Evolutionary conservation across 2,888 invertebrate species (phyloP).

Genomic region (Hydroisotoma schaefferi): DNA sequence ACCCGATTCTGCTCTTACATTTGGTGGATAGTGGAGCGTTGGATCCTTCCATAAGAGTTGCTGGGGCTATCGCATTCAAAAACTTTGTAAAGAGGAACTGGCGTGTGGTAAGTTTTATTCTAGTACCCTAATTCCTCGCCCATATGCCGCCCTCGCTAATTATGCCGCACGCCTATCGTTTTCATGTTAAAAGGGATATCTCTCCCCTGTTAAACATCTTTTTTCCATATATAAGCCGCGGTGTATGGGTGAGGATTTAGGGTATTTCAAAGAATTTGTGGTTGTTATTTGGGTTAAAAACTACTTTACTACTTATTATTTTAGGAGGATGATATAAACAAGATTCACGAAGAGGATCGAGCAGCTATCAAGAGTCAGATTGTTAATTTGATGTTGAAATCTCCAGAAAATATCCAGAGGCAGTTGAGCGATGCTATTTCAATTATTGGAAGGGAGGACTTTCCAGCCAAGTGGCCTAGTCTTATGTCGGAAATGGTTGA

Average conservation of each 20-base stretch:
- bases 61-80: conserved; percentile 92
- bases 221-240: too few relatives aligned
- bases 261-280: neutral
- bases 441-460: conserved; percentile 94
- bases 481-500: conserved; percentile 89
- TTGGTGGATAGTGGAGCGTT: conserved; percentile 78
- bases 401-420: conserved; percentile 84
- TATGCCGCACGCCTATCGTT: too few relatives aligned
- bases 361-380: conserved; percentile 77
- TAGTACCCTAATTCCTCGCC: too few relatives aligned
- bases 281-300: neutral
- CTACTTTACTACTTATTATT: neutral
- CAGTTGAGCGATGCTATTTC: conserved; percentile 94
- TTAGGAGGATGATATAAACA: conserved; percentile 53
- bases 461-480: conserved; percentile 93
- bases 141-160: too few relatives aligned
- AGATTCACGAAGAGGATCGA: conserved; percentile 76
- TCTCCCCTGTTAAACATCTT: too few relatives aligned
- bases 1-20: conserved; percentile 77
- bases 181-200: too few relatives aligned
- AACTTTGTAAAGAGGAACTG: conserved; percentile 96
- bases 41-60: conserved; percentile 76
- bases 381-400: conserved; percentile 86
- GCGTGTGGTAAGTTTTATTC: conserved; percentile 67
- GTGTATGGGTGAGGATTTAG: too few relatives aligned